Base-by-base conservation (phyloP, 2,113 vertebrate genomes). In the Zosterops hypoxanthus region DNA sequence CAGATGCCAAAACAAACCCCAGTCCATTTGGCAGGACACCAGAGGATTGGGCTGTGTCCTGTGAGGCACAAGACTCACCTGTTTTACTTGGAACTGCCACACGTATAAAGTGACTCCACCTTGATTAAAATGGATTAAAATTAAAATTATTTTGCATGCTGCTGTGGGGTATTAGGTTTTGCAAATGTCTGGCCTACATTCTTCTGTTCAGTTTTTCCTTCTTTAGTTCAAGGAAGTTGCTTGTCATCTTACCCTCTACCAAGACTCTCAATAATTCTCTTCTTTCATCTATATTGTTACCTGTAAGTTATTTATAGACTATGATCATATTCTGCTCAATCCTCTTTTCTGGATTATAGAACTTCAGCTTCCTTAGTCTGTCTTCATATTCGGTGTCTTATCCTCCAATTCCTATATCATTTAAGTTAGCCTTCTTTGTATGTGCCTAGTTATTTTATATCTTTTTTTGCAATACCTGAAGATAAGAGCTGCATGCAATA, bases 211-310 rank as follows among this genome's bases (percentile, higher is more conserved):
- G 29, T 66, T 90, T 95, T 94, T 68, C 41, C 23, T 96, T 49
- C 52, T 83, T 71, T 47, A 94, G 72, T 23, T 75, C 59, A 69
- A 91, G 85, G 46, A 91, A 90, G 72, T 88, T 94, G 41, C 65
- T 92, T 92, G 71, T 91, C 77, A 44, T 93, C 69, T 88, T 88
- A 70, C 61, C 42, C 55, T 94, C 52, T 90, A 52, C 49, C 6
- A 28, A 31, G 12, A 73, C 41, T 90, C 53, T 70, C 52, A 92
- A 53, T 95, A 95, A 87, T 71, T 94, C 71, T 65, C 41, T 88
- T 80, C 88, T 95, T 97, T 94, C 85, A 95, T 96, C 87, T 94
- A 6, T 60, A 90, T 66, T 95, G 89, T 94, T 95, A 96, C 91
- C 84, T 95, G 80, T 53, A 75, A 81, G 87, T 41, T 95, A 92